Conservation (phyloP, 2,888 invertebrate genomes). For the Anagyrus pseudococci region DNA sequence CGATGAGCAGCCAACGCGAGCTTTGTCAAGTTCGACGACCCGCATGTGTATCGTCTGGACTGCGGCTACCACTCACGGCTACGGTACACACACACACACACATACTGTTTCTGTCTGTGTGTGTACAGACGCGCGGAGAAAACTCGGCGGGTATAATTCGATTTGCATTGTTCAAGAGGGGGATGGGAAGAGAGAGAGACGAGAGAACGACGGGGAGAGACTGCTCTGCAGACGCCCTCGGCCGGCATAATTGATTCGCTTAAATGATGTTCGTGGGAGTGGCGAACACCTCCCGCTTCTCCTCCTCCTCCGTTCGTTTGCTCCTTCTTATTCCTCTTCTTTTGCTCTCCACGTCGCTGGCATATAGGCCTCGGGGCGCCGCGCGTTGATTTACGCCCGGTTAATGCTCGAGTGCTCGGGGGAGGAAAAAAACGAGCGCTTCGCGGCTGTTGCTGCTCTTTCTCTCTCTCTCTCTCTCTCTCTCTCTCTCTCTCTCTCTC, state of each 20-base stretch:
- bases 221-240: conserved; percentile 44
- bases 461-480: neutral
- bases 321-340: conserved; percentile 19
- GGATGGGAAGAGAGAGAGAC: neutral
- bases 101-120: no score
- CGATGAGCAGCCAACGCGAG: no score
- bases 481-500: neutral
- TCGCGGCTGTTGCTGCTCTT: neutral
- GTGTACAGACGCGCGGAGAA: conserved; percentile 21
- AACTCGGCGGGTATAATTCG: conserved; percentile 48
- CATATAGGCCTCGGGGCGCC: conserved; percentile 2
- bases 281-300: conserved; percentile 40
- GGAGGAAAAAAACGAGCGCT: no score
- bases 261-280: conserved; percentile 43
- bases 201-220: conserved; percentile 22
- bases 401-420: neutral
- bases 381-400: neutral
- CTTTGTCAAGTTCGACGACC: no score
- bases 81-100: no score
- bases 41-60: no score
- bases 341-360: neutral
- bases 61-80: no score
- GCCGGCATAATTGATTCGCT: conserved; percentile 56
- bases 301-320: conserved; percentile 16
- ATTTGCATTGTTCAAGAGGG: conserved; percentile 50